Evolutionary conservation across 1,140 invertebrate species (phyloP).

Genomic region (Neodiprion lecontei): DNA sequence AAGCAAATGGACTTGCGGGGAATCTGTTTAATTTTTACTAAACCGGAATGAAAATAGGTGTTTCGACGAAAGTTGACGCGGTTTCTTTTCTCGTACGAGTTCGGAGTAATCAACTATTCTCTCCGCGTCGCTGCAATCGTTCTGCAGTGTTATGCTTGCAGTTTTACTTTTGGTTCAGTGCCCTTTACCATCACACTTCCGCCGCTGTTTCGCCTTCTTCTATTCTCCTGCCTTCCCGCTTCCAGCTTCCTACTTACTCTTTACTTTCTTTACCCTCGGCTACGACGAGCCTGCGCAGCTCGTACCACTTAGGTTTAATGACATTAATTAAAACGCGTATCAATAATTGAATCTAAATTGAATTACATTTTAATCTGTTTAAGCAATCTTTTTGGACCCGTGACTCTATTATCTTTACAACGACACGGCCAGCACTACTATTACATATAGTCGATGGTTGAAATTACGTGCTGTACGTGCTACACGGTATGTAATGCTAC

Average conservation of each 20-base stretch:
- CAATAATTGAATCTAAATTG: conserved; percentile 44
- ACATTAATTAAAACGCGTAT: conserved; percentile 41
- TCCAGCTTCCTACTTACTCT: neutral
- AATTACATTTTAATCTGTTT: conserved; percentile 40
- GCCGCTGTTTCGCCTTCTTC: neutral
- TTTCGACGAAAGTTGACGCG: too few species aligned
- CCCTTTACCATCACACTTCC: neutral
- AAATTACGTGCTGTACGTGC: neutral
- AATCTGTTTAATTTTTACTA: too few species aligned
- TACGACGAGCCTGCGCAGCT: neutral
- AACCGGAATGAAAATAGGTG: too few species aligned
- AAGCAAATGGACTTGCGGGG: too few species aligned
- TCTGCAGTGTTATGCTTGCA: neutral
- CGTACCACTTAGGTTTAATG: conserved; percentile 27
- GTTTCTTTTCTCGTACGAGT: too few species aligned
- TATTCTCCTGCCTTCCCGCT: neutral
- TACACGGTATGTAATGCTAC: neutral
- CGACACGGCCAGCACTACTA: too few species aligned
- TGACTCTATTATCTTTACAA: conserved; percentile 16
- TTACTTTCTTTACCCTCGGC: neutral
- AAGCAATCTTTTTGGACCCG: conserved; percentile 36
- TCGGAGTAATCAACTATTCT: neutral
- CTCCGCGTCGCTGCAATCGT: neutral
- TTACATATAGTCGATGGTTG: too few species aligned
- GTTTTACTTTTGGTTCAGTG: neutral